A percentile compares a stretch with the other conserved stretches of the same genome.
Conservation (phyloP, 2,113 vertebrate species). For the Alethe castanea region DNA sequence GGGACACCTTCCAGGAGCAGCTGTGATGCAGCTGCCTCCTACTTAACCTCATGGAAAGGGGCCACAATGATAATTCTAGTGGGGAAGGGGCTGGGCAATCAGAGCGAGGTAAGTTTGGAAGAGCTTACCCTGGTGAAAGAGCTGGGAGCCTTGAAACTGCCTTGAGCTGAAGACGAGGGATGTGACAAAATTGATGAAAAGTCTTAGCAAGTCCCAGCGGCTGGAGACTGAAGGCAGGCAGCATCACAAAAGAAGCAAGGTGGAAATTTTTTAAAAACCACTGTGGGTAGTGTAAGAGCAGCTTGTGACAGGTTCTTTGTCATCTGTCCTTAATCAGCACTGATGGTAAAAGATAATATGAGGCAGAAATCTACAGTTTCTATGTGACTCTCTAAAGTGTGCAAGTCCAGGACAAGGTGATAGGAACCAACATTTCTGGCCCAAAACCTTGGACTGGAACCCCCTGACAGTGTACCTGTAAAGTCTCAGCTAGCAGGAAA, state of each 20-base stretch:
- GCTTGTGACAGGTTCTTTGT: accelerated
- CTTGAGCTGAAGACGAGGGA: background rate
- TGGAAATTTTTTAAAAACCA: background rate
- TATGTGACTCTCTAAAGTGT: background rate
- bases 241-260: background rate
- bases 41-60: background rate
- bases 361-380: background rate
- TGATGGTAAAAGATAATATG: background rate
- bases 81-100: background rate
- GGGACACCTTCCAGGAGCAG: background rate
- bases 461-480: background rate
- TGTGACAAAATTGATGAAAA: background rate
- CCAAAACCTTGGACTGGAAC: background rate
- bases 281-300: background rate
- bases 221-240: background rate
- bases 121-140: background rate
- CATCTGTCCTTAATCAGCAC: background rate
- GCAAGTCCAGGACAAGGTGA: background rate
- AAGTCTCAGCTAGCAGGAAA: background rate
- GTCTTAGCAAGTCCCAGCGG: background rate
- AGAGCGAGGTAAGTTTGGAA: background rate
- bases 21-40: background rate
- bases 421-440: background rate
- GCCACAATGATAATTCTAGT: background rate
- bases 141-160: background rate